phyloP scores from a whole-genome alignment of 1,140 invertebrate genomes.

The Phymorhynchus buccinoides region DNA sequence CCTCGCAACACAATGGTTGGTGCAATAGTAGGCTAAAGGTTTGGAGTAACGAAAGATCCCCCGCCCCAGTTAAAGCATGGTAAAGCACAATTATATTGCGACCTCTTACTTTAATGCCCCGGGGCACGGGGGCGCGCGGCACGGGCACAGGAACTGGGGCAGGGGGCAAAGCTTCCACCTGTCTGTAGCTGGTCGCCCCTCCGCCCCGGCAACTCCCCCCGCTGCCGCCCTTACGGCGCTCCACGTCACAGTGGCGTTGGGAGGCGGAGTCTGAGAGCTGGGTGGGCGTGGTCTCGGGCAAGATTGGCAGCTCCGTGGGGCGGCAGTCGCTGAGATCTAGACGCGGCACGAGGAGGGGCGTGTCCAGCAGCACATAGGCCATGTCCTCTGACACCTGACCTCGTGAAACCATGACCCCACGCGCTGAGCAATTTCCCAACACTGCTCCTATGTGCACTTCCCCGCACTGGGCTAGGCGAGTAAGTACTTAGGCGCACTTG shows the following conservation, averaged over 20 bases:
- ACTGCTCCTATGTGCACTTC: no score
- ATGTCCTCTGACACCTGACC: background rate
- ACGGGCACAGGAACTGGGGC: background rate
- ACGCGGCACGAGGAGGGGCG: constrained; percentile 17
- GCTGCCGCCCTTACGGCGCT: no score
- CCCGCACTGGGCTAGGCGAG: no score
- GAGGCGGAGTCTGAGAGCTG: background rate
- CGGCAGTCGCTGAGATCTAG: constrained; percentile 20
- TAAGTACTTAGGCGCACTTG: no score
- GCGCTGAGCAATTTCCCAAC: no score
- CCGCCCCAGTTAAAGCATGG: no score
- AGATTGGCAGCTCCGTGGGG: constrained; percentile 3
- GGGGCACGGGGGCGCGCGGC: background rate
- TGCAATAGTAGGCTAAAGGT: no score
- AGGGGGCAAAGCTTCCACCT: background rate
- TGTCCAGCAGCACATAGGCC: constrained; percentile 20
- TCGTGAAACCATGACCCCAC: background rate
- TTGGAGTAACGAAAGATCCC: no score
- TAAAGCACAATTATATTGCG: no score
- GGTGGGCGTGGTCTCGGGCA: constrained; percentile 25
- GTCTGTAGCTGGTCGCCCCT: background rate
- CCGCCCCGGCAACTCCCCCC: no score
- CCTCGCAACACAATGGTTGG: no score
- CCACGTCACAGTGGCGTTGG: background rate
- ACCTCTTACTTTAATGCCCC: background rate